Percentiles rank a stretch among this genome's conserved stretches.
Conservation (phyloP, 2,888 invertebrate genomes). For the Drosophila meridionalis region DNA sequence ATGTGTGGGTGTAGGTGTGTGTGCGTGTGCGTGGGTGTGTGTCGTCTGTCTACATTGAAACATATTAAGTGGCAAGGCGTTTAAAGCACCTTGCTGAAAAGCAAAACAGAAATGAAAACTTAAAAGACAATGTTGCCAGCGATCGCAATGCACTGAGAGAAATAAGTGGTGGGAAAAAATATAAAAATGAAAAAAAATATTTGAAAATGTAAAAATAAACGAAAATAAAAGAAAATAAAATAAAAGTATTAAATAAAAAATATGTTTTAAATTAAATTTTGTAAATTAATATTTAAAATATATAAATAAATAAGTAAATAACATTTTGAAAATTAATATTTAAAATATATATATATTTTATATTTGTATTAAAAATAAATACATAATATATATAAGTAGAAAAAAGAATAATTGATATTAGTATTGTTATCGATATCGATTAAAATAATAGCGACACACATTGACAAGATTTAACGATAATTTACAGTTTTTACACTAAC, state of each 20-base stretch:
- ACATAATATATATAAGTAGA: no score
- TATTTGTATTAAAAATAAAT: no score
- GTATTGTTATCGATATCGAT: no score
- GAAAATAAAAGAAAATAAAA: not conserved
- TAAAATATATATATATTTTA: no score
- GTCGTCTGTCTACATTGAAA: constrained; percentile 33
- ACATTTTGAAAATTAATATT: no score
- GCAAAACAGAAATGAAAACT: constrained; percentile 21
- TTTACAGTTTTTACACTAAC: not conserved
- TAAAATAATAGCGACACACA: no score
- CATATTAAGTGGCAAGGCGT: constrained; percentile 50
- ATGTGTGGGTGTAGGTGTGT: constrained; percentile 6
- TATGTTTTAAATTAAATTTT: no score
- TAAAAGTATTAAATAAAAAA: not conserved
- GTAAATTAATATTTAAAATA: not conserved
- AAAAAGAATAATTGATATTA: no score
- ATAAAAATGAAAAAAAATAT: not conserved
- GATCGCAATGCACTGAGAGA: constrained; percentile 34
- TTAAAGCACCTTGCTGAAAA: constrained; percentile 45
- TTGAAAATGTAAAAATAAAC: not conserved
- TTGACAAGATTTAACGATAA: no score
- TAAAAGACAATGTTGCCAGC: constrained; percentile 13
- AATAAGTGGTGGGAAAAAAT: not conserved
- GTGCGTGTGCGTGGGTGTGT: constrained; percentile 14
- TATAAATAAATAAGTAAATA: not conserved